Evolutionary conservation across 2,113 vertebrate species (phyloP).

Genomic region (Pygoscelis adeliae): DNA sequence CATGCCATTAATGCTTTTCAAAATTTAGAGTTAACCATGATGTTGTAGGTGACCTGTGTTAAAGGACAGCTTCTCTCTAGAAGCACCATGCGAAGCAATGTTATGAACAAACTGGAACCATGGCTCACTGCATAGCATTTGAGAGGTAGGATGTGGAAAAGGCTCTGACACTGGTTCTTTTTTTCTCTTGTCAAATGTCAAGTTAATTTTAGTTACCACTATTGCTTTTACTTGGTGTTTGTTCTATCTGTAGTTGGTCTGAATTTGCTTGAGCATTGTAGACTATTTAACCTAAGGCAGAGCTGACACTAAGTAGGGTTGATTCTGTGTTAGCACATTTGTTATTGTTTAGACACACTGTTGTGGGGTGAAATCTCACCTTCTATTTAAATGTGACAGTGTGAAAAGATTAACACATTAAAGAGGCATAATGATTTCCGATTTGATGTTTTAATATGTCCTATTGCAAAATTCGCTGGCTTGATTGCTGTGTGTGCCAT

Average conservation of each 20-base stretch:
- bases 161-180: background rate
- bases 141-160: background rate
- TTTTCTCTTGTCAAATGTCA: background rate
- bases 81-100: background rate
- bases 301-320: background rate
- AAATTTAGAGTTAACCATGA: background rate
- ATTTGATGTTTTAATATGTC: background rate
- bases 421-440: background rate
- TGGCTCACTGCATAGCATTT: background rate
- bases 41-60: background rate
- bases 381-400: background rate
- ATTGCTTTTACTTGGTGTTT: conserved; percentile 3
- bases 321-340: background rate
- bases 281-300: background rate
- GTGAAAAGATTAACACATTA: background rate
- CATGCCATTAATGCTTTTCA: background rate
- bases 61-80: background rate
- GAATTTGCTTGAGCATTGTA: background rate
- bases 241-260: background rate
- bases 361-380: background rate
- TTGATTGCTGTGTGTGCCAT: background rate
- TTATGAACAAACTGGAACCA: background rate
- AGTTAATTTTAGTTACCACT: background rate
- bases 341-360: background rate
- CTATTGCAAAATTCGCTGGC: background rate